Base-by-base conservation (phyloP, 2,797 vertebrate genomes). In the Mormyrops boulengeri region DNA sequence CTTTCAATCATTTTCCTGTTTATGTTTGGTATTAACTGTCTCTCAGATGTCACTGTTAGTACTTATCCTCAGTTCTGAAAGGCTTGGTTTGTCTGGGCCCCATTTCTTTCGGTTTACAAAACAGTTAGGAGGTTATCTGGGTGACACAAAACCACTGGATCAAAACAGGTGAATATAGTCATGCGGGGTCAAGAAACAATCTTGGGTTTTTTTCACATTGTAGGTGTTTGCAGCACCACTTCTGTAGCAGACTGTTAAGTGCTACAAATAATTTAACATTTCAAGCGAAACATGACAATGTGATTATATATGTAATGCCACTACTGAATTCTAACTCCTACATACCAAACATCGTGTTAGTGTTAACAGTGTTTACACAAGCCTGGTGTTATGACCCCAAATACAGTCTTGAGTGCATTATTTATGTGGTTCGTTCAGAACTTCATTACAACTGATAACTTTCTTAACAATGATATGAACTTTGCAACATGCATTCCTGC, bases 1-100 rank as follows among this genome's bases (percentile, higher is more conserved):
- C 52, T 41, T 52, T 88, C 77, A 84, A 44, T 90, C 89, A 62
- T 34, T 50, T 52, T 22, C 52, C 4, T 91, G 44, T 89, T 89
- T 89, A 88, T 88, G 50, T 88, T 89, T 89, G 49, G 89, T 11
- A 52, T 26, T 49, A 62, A 8, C 85, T 89, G 89, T 87, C 89
- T 50, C 85, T 89, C 85, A 77, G 8, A 44, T 26, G 11, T 66
- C 49, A 50, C 85, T 60, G 85, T 62, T 85, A 77, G 30, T 87
- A 87, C 69, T 55, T 88, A 87, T 77, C 49, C 66, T 8, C 9
- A 19, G 50, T 77, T 47, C 52, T 87, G 82, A 86, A 87, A 87
- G 52, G 26, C 34, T 30, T 8, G 11, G 49, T 11, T 50, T 50
- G 84, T 85, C 84, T 87, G 86, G 30, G 38, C 17, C 55, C 49